Evolutionary conservation across 2,797 vertebrate species (phyloP).

Genomic region (Phoxinus dragarum): DNA sequence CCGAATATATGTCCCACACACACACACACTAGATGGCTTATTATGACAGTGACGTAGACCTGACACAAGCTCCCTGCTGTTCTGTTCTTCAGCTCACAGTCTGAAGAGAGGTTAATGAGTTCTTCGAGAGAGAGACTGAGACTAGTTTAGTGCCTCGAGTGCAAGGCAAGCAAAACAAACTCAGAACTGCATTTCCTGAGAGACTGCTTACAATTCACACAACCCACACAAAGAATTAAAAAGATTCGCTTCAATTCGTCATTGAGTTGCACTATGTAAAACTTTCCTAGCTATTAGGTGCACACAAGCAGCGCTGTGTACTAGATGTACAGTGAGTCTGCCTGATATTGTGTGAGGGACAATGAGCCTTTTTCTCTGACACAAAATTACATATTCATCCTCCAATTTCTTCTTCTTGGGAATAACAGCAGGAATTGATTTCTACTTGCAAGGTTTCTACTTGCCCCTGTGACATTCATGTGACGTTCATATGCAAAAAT

Average conservation of each 20-base stretch:
- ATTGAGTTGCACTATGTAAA: background rate
- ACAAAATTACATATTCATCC: background rate
- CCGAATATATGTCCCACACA: conserved; percentile 24
- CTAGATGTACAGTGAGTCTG: background rate
- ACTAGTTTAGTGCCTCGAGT: background rate
- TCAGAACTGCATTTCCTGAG: conserved; percentile 18
- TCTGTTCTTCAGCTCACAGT: conserved; percentile 54
- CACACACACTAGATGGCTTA: conserved; percentile 49
- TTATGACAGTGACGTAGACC: conserved; percentile 41
- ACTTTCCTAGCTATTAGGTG: background rate
- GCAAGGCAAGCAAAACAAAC: conserved; percentile 38
- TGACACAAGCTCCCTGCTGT: conserved; percentile 36
- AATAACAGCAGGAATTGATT: background rate
- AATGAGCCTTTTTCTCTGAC: background rate
- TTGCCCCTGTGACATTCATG: background rate
- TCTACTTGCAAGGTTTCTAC: background rate
- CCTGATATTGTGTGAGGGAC: background rate
- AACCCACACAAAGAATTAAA: conserved; percentile 16
- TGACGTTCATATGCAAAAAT: background rate
- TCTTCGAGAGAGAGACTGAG: conserved; percentile 36
- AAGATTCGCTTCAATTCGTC: background rate
- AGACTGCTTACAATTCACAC: background rate
- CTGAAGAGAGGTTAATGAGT: conserved; percentile 58
- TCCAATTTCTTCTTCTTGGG: background rate
- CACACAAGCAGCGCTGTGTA: background rate